Evolutionary conservation across 2,113 vertebrate species (phyloP), one percentile per base, ranked within the genome.

Genomic region (Acrocephalus kingi): DNA sequence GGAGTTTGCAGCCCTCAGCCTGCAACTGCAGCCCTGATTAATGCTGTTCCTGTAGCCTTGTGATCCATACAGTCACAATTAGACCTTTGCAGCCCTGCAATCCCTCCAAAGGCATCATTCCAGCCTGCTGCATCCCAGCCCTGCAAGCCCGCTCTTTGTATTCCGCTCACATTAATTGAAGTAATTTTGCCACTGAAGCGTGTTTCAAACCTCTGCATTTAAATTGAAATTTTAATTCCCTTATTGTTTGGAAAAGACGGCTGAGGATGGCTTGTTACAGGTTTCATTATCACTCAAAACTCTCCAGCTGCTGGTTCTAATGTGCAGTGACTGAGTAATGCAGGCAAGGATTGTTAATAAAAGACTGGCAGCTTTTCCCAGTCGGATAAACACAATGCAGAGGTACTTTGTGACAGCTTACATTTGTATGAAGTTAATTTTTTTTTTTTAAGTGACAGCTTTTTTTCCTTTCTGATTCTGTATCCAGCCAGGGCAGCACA

Each of bases 211-310:
- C 98, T 98, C 98, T 98, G 98, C 98, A 98, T 98, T 98, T 98
- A 98, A 98, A 98, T 98, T 98, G 98, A 98, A 98, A 98, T 98
- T 98, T 98, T 98, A 98, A 98, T 98, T 98, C 98, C 98, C 98
- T 98, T 94, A 98, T 98, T 98, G 98, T 98, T 98, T 98, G 98
- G 97, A 97, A 94, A 98, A 98, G 98, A 96, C 33, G 61, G 97
- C 96, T 93, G 97, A 98, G 98, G 98, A 98, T 98, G 97, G 97
- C 97, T 98, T 98, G 98, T 98, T 98, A 98, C 98, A 98, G 98
- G 98, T 98, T 98, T 98, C 98, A 98, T 98, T 98, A 98, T 98
- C 98, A 98, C 98, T 98, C 97, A 93, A 14, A 98, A 97, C 98
- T 98, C 98, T 98, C 98, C 98, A 98, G 97, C 98, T 98, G 98